These are phyloP conservation scores for Thripadectes ignobilis DNA, from an alignment of 2,797 vertebrate genomes.

Conservation along the genomic window DNA sequence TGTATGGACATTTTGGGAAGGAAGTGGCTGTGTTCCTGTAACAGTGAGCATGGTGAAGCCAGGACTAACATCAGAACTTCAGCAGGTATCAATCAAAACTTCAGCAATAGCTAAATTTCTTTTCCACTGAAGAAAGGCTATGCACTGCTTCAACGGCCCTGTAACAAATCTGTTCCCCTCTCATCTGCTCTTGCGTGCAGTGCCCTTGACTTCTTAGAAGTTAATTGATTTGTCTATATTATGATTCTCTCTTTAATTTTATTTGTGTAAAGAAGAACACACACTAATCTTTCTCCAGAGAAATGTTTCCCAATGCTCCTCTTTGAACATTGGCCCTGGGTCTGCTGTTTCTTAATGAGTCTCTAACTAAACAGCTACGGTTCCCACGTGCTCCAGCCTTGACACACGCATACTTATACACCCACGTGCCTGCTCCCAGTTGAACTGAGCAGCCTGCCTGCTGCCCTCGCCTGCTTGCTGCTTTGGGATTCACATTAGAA, in stretches of 20 bases:
- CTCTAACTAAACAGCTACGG: not conserved
- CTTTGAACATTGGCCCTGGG: constrained; percentile 19
- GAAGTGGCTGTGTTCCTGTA: not conserved
- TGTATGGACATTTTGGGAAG: not conserved
- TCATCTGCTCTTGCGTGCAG: not conserved
- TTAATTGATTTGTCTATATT: constrained; percentile 57
- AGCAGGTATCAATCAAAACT: not conserved
- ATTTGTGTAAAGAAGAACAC: constrained; percentile 37
- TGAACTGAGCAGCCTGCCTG: not conserved
- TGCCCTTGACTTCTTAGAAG: constrained; percentile 48
- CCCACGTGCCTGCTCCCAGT: not conserved
- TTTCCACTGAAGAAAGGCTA: not conserved
- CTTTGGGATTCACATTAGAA: not conserved
- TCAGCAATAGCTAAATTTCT: not conserved
- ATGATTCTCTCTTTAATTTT: constrained; percentile 37
- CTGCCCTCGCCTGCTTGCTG: accelerated
- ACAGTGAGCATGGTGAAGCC: not conserved
- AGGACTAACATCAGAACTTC: not conserved
- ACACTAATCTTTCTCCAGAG: constrained; percentile 31
- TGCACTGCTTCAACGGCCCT: not conserved
- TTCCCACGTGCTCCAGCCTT: constrained; percentile 33
- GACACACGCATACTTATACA: constrained; percentile 1
- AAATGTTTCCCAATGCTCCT: not conserved
- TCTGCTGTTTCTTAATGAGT: constrained; percentile 27
- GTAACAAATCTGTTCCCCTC: not conserved